Evolutionary conservation across 1,140 invertebrate genomes (phyloP).

Genomic region (Macrostomum lignano): DNA sequence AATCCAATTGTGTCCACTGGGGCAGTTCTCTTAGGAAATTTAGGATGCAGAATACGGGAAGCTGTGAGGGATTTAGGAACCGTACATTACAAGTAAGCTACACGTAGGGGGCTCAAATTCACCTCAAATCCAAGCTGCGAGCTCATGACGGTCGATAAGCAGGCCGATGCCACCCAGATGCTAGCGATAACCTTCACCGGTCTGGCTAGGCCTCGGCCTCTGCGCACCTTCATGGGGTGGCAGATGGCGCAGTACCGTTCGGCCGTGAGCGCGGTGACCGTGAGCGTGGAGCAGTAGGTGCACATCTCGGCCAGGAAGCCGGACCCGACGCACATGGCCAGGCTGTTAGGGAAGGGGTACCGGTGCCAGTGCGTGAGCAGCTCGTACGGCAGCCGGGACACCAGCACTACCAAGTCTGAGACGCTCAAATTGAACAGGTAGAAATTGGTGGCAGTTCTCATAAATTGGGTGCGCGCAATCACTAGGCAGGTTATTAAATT

Average conservation of each 20-base stretch:
- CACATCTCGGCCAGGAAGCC: background rate
- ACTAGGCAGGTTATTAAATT: conserved; percentile 73
- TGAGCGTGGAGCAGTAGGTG: conserved; percentile 1
- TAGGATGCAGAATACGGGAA: too few relatives aligned
- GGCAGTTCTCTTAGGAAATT: too few relatives aligned
- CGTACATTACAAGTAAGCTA: too few relatives aligned
- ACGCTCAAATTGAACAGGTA: conserved; percentile 4
- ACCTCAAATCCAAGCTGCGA: too few relatives aligned
- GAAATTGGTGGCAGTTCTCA: conserved; percentile 47
- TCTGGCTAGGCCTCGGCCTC: too few relatives aligned
- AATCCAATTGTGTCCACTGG: too few relatives aligned
- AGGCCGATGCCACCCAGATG: too few relatives aligned
- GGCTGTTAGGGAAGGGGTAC: conserved; percentile 1
- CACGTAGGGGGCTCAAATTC: too few relatives aligned
- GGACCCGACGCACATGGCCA: background rate
- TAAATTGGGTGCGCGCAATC: conserved; percentile 57
- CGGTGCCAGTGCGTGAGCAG: background rate
- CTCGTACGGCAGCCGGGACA: background rate
- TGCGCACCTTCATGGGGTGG: too few relatives aligned
- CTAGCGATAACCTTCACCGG: too few relatives aligned
- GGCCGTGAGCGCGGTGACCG: conserved; percentile 43
- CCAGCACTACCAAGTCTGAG: conserved; percentile 1
- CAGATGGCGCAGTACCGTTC: conserved; percentile 51
- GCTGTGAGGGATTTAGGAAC: too few relatives aligned
- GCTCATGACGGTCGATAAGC: too few relatives aligned